A percentile compares a stretch with the other conserved stretches of the same genome.
phyloP scores from a whole-genome alignment of 2,113 vertebrate species.

The Helogale parvula region DNA sequence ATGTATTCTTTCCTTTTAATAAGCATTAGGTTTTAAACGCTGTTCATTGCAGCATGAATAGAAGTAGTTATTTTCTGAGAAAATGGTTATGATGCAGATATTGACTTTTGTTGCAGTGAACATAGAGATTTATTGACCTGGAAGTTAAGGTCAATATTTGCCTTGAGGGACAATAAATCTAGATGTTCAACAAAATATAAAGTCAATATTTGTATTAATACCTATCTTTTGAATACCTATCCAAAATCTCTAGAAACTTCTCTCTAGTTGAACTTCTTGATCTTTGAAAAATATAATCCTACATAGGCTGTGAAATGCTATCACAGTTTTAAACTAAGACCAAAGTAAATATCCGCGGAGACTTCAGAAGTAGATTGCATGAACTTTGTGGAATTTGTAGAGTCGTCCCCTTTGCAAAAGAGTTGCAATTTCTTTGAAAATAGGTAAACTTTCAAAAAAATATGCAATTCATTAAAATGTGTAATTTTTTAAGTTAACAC shows the following conservation, averaged over 20 bases:
- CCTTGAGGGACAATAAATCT: constrained; percentile 74
- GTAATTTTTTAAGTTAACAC: not conserved
- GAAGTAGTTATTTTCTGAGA: constrained; percentile 61
- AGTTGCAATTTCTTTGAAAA: not conserved
- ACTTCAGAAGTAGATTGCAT: not conserved
- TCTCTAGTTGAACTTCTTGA: constrained; percentile 34
- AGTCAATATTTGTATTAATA: constrained; percentile 76
- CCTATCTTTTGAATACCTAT: constrained; percentile 68
- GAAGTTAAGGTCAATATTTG: constrained; percentile 79
- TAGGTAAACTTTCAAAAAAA: not conserved
- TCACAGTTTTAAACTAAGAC: constrained; percentile 29
- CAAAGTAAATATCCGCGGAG: constrained; percentile 34
- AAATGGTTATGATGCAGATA: constrained; percentile 70
- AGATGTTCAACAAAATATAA: constrained; percentile 75
- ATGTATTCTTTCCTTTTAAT: constrained; percentile 46
- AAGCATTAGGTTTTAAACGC: constrained; percentile 44
- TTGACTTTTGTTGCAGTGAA: constrained; percentile 73
- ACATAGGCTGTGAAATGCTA: constrained; percentile 40
- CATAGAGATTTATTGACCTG: constrained; percentile 75
- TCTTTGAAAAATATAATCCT: constrained; percentile 45
- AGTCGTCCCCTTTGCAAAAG: not conserved
- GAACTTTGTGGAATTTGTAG: not conserved
- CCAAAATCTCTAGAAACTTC: constrained; percentile 62
- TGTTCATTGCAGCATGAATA: constrained; percentile 55
- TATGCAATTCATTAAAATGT: not conserved